Base-by-base conservation (phyloP, 2,888 invertebrate species). In the Scrobipalpa costella region DNA sequence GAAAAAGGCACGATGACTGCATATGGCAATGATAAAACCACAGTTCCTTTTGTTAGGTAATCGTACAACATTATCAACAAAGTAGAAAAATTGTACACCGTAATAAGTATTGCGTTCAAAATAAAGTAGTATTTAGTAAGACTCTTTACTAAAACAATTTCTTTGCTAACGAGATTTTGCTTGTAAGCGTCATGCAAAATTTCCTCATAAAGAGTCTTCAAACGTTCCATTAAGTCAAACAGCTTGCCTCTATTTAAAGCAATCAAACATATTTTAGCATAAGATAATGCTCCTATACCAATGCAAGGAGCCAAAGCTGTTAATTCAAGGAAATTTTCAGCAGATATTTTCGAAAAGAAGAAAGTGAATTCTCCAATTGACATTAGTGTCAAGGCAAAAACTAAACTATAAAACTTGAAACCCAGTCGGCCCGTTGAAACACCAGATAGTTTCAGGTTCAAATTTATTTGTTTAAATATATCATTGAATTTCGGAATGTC, bases 51-150 rank as follows among this genome's bases (percentile, higher is more conserved):
- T 6, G 63, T 70, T 0, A 78, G 49, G 67, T 84, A 89, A 67
- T 73, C 63, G 65, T 80, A 82, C 3, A 74, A 44, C 27, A 88
- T 86, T 0, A 86, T 64, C 33, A 84, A 36, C 1, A 80, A 71
- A 0, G 84, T 71, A 0, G 81, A 80, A 70, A 89, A 89, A 67
- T 84, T 87, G 64, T 89, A 90, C 6, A 89, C 81, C 9, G 76
- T 74, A 61, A 89, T 84, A 3, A 90, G 73, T 15, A 82, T 65
- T 0, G 68, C 66, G 66, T 89, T 89, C 1, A 90, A 66, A 64
- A 84, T 67, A 27, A 87, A 81, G 64, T 84, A 88, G 66, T 82
- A 85, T 64, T 83, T 86, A 0, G 79, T 77, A 0, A 90, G 73
- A 9, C 65, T 67, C 44, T 81, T 79, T 0, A 88, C 67, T 13